Evolutionary conservation across 1,140 invertebrate species (phyloP).

Genomic region (Elymnias hypermnestra): DNA sequence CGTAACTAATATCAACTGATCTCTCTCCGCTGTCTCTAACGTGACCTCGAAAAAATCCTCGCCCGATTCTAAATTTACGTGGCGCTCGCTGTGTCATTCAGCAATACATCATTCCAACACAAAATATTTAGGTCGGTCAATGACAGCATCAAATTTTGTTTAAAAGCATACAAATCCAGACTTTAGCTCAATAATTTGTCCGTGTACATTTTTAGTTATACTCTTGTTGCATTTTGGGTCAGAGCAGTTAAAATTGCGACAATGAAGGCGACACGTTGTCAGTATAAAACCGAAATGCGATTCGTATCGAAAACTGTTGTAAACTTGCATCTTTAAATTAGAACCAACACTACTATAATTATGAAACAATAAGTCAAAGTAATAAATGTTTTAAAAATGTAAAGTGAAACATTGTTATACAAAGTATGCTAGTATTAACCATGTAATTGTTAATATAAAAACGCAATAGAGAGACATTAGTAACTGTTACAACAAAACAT

Average conservation of each 20-base stretch:
- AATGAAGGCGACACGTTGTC: conserved; percentile 1
- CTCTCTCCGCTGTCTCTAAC: conserved; percentile 37
- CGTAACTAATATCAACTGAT: conserved; percentile 52
- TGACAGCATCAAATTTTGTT: conserved; percentile 44
- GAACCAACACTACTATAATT: too few species aligned
- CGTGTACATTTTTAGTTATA: conserved; percentile 27
- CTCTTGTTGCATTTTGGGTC: conserved; percentile 17
- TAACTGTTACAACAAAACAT: conserved; percentile 20
- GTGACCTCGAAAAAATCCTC: conserved; percentile 59
- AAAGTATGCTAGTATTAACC: not conserved
- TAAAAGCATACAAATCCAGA: conserved; percentile 25
- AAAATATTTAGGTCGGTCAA: conserved; percentile 66
- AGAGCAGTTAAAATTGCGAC: conserved; percentile 17
- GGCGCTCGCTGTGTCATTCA: conserved; percentile 49
- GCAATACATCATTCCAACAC: conserved; percentile 49
- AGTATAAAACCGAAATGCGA: not conserved
- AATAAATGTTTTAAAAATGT: too few species aligned
- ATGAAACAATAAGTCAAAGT: too few species aligned
- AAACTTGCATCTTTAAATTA: too few species aligned
- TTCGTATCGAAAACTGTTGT: too few species aligned
- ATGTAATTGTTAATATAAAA: not conserved
- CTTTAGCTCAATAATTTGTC: conserved; percentile 37
- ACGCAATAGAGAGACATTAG: not conserved
- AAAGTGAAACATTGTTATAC: too few species aligned
- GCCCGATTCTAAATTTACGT: conserved; percentile 55